Conservation (phyloP, 2,888 invertebrate species). For the Meliscaeva auricollis region DNA sequence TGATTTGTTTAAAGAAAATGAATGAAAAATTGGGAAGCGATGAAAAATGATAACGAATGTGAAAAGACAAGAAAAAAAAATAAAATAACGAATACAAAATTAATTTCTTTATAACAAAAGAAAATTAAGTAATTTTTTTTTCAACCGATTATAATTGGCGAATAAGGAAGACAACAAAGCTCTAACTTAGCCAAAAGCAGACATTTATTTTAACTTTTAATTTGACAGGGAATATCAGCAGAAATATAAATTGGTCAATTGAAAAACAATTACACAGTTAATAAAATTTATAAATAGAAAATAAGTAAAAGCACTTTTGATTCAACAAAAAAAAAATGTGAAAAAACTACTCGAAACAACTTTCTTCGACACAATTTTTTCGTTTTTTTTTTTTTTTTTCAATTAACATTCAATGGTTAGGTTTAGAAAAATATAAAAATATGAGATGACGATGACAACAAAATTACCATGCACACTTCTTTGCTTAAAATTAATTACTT, state of each 20-base stretch:
- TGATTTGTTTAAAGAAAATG: constrained; percentile 51
- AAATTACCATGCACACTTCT: constrained; percentile 62
- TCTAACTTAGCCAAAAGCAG: constrained; percentile 17
- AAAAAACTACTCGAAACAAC: constrained; percentile 43
- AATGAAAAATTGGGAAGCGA: constrained; percentile 30
- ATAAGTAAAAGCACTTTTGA: constrained; percentile 15
- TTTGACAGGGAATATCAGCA: neutral
- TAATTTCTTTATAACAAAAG: constrained; percentile 66
- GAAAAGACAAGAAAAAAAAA: constrained; percentile 17
- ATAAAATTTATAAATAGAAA: neutral
- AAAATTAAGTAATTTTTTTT: constrained; percentile 61
- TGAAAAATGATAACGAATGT: constrained; percentile 21
- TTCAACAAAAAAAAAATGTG: neutral
- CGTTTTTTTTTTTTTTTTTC: constrained; percentile 27
- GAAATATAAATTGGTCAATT: neutral
- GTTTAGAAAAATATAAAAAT: neutral
- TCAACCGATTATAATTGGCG: constrained; percentile 7
- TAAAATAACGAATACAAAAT: neutral
- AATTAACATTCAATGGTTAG: constrained; percentile 15
- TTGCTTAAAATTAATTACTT: constrained; percentile 65
- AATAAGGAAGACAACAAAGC: constrained; percentile 41
- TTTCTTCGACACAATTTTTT: constrained; percentile 73
- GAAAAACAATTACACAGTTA: neutral
- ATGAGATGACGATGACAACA: constrained; percentile 52
- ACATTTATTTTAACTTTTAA: constrained; percentile 12